These are phyloP conservation scores for Lepilemur ruficaudatus DNA, from an alignment of 2,797 vertebrate species.

Conservation along the genomic window DNA sequence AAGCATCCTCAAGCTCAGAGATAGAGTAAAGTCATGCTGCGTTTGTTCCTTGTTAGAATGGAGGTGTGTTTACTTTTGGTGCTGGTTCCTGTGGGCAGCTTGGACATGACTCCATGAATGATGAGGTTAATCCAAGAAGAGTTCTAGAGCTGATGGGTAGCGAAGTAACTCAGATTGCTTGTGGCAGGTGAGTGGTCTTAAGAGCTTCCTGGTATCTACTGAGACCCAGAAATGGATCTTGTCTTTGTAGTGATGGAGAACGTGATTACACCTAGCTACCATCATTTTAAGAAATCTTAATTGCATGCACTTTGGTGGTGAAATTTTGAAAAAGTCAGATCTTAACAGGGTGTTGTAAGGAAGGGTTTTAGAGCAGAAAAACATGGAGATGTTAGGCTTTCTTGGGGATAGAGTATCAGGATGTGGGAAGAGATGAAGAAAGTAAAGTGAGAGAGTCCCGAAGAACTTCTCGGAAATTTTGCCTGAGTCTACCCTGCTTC, in stretches of 20 bases:
- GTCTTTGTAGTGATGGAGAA: not conserved
- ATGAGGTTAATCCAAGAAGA: conserved; percentile 87
- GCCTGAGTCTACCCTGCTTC: not conserved
- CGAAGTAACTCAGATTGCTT: conserved; percentile 87
- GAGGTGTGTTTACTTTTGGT: conserved; percentile 91
- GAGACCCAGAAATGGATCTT: not conserved
- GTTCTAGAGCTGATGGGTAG: conserved; percentile 89
- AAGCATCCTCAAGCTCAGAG: not conserved
- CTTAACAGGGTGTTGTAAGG: not conserved
- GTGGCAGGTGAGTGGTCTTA: conserved; percentile 87
- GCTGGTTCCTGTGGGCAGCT: conserved; percentile 90
- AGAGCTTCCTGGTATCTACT: not conserved
- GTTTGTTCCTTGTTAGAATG: conserved; percentile 80
- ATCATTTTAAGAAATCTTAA: not conserved
- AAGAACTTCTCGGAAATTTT: not conserved
- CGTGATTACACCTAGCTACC: not conserved
- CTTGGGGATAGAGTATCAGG: not conserved
- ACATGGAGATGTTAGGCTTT: not conserved
- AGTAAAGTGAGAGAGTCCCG: not conserved
- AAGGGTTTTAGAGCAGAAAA: not conserved
- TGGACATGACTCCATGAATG: conserved; percentile 89
- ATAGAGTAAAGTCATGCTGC: not conserved
- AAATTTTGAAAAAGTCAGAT: not conserved
- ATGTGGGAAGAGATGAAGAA: not conserved
- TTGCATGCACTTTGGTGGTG: not conserved